Evolutionary conservation across 2,888 invertebrate genomes (phyloP), one percentile per base, ranked within the genome.

Genomic region (Notodonta dromedarius): DNA sequence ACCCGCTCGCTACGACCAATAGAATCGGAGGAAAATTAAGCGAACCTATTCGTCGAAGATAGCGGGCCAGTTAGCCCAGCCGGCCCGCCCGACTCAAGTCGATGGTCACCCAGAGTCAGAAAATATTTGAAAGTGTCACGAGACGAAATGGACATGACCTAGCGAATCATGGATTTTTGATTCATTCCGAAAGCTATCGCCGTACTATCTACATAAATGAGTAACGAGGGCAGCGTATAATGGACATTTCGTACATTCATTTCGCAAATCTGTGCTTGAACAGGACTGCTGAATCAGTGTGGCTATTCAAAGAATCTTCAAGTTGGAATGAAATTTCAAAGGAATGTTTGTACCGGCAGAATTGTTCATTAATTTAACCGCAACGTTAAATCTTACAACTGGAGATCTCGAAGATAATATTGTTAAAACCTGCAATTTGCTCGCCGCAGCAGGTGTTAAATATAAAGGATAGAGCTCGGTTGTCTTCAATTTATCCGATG

Each of bases 401-500:
- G 62, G 76, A 75, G 76, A 78, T 79, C 73, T 75, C 68, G 74
- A 77, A 83, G 79, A 80, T 85, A 84, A 85, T 86, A 85, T 81
- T 73, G 80, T 83, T 77, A 76, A 77, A 82, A 80, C 77, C 78
- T 74, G 70, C 71, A 77, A 72, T 82, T 74, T 69, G 67, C 69
- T 70, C 61, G 67, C 69, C 56, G 65, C 74, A 78, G 79, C 83
- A 85, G 84, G 85, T 85, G 84, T 81, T 84, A 73, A 83, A 85
- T 85, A 82, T 81, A 83, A 79, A 82, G 72, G 78, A 81, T 79
- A 82, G 78, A 74, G 79, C 76, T 78, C 71, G 71, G 73, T 70
- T 81, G 79, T 80, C 82, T 86, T 83, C 79, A 81, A 83, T 86
- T 83, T 80, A 73, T 74, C 71, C 79, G 80, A 70, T 79, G 79